phyloP scores from a whole-genome alignment of 1,140 invertebrate genomes.

The Latrodectus geometricus region DNA sequence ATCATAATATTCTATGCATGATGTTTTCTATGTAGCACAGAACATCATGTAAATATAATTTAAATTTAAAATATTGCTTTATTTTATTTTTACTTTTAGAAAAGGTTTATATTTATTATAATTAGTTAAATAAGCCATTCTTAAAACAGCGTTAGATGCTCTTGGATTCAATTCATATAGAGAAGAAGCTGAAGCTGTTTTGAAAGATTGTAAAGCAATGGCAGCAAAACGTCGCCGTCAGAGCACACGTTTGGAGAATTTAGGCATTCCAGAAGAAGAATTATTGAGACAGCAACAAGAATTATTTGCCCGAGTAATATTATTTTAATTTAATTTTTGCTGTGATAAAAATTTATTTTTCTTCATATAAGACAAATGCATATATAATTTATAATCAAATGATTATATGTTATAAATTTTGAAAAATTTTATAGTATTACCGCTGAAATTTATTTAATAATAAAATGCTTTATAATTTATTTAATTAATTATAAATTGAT shows the following conservation, averaged over 20 bases:
- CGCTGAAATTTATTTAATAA: no score
- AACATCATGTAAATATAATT: not conserved
- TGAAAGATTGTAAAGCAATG: conserved; percentile 95
- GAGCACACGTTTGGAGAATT: conserved; percentile 93
- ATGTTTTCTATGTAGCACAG: not conserved
- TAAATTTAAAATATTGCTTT: not conserved
- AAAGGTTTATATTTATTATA: not conserved
- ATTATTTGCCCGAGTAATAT: conserved; percentile 88
- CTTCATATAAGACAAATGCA: no score
- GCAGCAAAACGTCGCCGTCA: conserved; percentile 92
- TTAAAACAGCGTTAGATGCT: conserved; percentile 82
- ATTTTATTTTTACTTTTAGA: not conserved
- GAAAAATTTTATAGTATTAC: no score
- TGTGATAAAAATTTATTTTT: no score
- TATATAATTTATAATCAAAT: no score
- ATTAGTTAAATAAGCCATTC: not conserved
- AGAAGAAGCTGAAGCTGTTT: conserved; percentile 91
- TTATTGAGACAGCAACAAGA: conserved; percentile 96
- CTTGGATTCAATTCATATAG: conserved; percentile 94
- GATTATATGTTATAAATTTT: no score
- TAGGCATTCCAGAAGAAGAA: conserved; percentile 98
- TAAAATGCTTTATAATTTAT: no score
- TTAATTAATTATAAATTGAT: no score
- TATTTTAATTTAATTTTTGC: no score
- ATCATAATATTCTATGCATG: not conserved